Base-by-base conservation (phyloP, 1,140 invertebrate genomes). In the Monochamus saltuarius region DNA sequence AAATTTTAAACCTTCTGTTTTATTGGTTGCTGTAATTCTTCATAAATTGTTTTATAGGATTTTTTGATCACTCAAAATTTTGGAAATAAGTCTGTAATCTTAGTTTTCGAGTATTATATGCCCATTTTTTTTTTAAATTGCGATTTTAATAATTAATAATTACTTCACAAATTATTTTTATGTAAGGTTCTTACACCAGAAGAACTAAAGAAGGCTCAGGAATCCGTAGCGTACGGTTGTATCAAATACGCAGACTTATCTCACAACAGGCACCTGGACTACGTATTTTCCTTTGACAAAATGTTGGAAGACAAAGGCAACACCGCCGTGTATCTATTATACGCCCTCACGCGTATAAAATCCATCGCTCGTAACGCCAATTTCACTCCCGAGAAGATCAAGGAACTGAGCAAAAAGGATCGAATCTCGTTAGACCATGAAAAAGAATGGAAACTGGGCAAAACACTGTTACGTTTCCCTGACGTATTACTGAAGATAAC, bases 291-390 rank as follows among this genome's bases (percentile, higher is more conserved):
- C 0, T 99, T 99, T 81, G 96, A 99, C 73, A 96, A 90, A 77
- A 99, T 99, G 98, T 81, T 99, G 35, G 96, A 99, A 71, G 97
- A 99, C 75, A 91, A 92, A 77, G 98, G 98, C 1, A 99, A 99
- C 73, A 99, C 98, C 4, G 98, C 98, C 1, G 96, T 98, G n/a
- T n/a, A 99, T 77, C 79, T 99, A 2, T 77, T 99, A 4, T 99
- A 99, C 78, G 94, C 95, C 10, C 88, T 95, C 55, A 98, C 95
- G 3, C 84, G 98, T 51, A 99, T 99, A 65, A 83, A 88, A 61
- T 96, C 92, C 0, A 97, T 98, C 67, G 89, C 90, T 2, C 82
- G 94, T 56, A 93, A 84, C 56, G 89, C 89, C 34, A 88, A 89
- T 45, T 74, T 90, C 14, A 77, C 81, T 6, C 74, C 76, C 13